Base-by-base conservation (phyloP, 2,113 vertebrate genomes). In the Piprites chloris region DNA sequence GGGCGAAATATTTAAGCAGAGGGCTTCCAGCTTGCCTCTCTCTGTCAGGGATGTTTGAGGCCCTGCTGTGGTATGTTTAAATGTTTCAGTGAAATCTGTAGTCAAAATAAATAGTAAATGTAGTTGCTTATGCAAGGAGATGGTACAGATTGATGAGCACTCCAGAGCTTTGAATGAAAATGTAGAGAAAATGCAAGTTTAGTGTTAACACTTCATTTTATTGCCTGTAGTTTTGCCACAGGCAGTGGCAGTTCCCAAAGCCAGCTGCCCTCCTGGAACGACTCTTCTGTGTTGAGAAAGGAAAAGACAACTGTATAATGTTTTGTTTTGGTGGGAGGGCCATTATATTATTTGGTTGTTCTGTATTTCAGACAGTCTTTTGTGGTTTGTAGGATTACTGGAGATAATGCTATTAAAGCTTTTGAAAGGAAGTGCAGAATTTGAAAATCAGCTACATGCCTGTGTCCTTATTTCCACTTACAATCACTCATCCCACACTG, bases 371-470 rank as follows among this genome's bases (percentile, higher is more conserved):
- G 92, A 35, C 49, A 47, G 80, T 55, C 35, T 61, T 41, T 11
- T 61, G 44, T 87, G 87, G 47, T 71, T 90, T 77, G 59, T 80
- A 77, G 81, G 75, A 65, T 87, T 74, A 47, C 17, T 81, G 66
- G 66, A 83, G 59, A 41, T n/a, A 67, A 80, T 80, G 76, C 62
- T 77, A 92, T 96, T 96, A 96, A 95, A 96, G 37, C 6, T 86
- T 96, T 86, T 61, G 47, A 21, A 88, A 95, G 79, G 90, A 86
- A 88, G 67, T 86, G 32, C 19, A 90, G 85, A 71, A 71, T 88
- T 87, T 74, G 75, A 61, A 78, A 93, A 55, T 27, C 50, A 78
- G 72, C 35, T 63, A 42, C 35, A 67, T 81, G 44, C 44, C 52
- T 18, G 35, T 81, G 79, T 94, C 81, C 62, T 94, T 67, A 77